A percentile compares a stretch with the other conserved stretches of the same genome.
These are phyloP conservation scores for Carcinoscorpius rotundicauda DNA, from an alignment of 1,140 invertebrate genomes.

Conservation along the genomic window DNA sequence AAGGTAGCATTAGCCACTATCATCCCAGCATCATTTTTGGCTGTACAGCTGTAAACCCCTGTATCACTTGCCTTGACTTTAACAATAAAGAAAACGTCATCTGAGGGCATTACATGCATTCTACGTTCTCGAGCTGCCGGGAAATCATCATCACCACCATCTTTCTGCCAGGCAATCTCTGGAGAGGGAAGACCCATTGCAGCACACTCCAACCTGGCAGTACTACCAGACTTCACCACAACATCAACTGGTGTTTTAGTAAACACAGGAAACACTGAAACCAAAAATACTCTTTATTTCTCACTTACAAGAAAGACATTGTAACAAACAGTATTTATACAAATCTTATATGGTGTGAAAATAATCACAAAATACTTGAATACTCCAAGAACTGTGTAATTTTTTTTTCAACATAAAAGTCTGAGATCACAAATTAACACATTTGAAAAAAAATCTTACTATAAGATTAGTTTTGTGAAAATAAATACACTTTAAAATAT, in stretches of 20 bases:
- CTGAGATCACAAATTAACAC: too few relatives aligned
- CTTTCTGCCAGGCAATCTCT: constrained; percentile 84
- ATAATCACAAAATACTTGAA: background rate
- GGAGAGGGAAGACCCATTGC: constrained; percentile 76
- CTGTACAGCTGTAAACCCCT: constrained; percentile 87
- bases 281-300: constrained; percentile 14
- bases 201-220: constrained; percentile 79
- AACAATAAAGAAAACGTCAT: constrained; percentile 84
- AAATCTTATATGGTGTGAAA: too few relatives aligned
- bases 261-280: constrained; percentile 47
- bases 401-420: too few relatives aligned
- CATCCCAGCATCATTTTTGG: constrained; percentile 73
- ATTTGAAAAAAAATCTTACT: too few relatives aligned
- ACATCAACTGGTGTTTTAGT: constrained; percentile 71
- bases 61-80: constrained; percentile 75
- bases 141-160: constrained; percentile 86
- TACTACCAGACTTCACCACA: constrained; percentile 66
- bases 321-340: too few relatives aligned
- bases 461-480: background rate
- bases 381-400: background rate
- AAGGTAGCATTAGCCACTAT: constrained; percentile 80
- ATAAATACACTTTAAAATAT: background rate
- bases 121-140: constrained; percentile 84
- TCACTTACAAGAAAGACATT: too few relatives aligned
- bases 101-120: constrained; percentile 80